These are phyloP conservation scores for Ditylenchus weischeri DNA, from an alignment of 2,888 invertebrate species.

Conservation along the genomic window DNA sequence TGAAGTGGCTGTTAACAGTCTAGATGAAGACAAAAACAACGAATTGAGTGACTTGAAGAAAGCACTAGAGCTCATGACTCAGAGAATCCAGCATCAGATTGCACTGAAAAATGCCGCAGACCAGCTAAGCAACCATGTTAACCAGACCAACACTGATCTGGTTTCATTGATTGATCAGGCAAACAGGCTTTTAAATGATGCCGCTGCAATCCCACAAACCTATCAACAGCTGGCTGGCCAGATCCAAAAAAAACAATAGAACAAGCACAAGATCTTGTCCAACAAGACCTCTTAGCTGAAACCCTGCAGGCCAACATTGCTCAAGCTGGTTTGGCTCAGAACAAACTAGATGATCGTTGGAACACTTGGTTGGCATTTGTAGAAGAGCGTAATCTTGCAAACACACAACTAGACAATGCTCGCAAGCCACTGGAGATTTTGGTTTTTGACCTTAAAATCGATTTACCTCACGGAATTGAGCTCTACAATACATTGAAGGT, in stretches of 20 bases:
- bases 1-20: constrained; percentile 1
- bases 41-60: constrained; percentile 12
- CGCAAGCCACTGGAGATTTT: constrained; percentile 19
- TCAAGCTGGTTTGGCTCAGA: constrained; percentile 16
- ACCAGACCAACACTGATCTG: constrained; percentile 30
- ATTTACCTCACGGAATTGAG: background rate
- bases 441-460: background rate
- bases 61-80: constrained; percentile 9
- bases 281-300: constrained; percentile 14
- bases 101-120: constrained; percentile 17
- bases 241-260: constrained; percentile 15
- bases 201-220: constrained; percentile 33
- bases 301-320: constrained; percentile 18
- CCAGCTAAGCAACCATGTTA: constrained; percentile 24
- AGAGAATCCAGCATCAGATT: constrained; percentile 5
- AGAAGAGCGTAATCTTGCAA: constrained; percentile 37
- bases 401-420: constrained; percentile 22
- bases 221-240: constrained; percentile 19
- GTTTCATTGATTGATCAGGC: constrained; percentile 26
- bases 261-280: constrained; percentile 22
- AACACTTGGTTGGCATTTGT: constrained; percentile 33
- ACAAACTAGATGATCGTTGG: constrained; percentile 16
- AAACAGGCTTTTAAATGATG: constrained; percentile 19
- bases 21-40: background rate
- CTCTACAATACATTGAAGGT: constrained; percentile 13